Conservation (phyloP, 2,888 invertebrate species). For the Drosophila villosipedis region DNA sequence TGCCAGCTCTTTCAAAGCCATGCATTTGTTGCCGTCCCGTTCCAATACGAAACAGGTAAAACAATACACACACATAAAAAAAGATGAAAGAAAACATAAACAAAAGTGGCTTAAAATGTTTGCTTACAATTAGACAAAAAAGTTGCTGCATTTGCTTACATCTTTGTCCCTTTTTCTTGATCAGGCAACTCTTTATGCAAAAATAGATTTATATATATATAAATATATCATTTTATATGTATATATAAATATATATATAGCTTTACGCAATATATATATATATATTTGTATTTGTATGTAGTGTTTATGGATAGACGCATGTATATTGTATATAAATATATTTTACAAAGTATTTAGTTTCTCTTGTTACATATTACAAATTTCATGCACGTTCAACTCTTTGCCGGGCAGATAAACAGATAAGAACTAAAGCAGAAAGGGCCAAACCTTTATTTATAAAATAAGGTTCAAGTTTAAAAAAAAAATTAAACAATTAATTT, state of each 20-base stretch:
- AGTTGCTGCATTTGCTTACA: constrained; percentile 35
- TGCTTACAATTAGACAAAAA: constrained; percentile 63
- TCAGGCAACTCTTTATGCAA: constrained; percentile 70
- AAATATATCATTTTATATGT: constrained; percentile 33
- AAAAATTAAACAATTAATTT: constrained; percentile 48
- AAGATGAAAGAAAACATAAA: constrained; percentile 55
- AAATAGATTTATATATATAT: constrained; percentile 59
- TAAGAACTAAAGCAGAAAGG: constrained; percentile 43
- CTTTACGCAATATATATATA: constrained; percentile 29
- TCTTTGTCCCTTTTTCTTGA: constrained; percentile 46
- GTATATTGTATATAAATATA: constrained; percentile 54
- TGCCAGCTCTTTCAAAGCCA: constrained; percentile 44
- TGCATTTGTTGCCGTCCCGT: constrained; percentile 48
- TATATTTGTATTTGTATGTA: constrained; percentile 39
- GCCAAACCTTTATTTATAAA: constrained; percentile 84
- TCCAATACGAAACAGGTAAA: constrained; percentile 47
- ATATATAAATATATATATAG: constrained; percentile 35
- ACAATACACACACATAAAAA: constrained; percentile 30
- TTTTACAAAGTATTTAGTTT: constrained; percentile 63
- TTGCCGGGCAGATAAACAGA: constrained; percentile 36
- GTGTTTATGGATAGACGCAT: constrained; percentile 43
- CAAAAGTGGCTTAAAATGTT: constrained; percentile 55
- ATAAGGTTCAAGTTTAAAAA: constrained; percentile 74
- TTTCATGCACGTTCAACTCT: constrained; percentile 34
- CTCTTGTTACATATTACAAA: constrained; percentile 57